Conservation (phyloP, 2,113 vertebrate species). For the Nyctibius bracteatus region DNA sequence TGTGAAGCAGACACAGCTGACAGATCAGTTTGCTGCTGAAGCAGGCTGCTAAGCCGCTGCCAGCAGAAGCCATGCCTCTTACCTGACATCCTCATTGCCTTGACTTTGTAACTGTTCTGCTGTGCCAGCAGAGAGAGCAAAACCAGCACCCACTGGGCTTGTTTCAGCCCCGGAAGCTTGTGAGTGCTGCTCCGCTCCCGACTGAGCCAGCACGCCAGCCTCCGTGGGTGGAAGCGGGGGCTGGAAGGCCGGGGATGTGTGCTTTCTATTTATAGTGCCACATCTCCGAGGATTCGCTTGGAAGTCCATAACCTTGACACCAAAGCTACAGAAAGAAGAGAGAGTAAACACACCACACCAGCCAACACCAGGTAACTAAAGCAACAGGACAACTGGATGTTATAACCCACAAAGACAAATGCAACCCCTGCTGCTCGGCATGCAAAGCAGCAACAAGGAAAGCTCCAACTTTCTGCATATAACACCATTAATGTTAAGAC, state of each 20-base stretch:
- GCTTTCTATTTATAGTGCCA: constrained; percentile 96
- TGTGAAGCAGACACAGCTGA: not conserved
- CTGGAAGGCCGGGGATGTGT: constrained; percentile 93
- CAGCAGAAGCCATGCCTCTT: constrained; percentile 69
- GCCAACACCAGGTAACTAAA: constrained; percentile 13
- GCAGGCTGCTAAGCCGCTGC: not conserved
- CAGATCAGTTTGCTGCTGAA: not conserved
- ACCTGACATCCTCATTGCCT: constrained; percentile 88
- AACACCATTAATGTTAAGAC: not conserved
- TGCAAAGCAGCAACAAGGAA: constrained; percentile 38
- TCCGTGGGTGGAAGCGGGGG: constrained; percentile 95
- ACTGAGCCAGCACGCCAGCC: constrained; percentile 72
- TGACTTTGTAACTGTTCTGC: constrained; percentile 79
- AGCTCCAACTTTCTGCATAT: not conserved
- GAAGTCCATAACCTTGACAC: constrained; percentile 94
- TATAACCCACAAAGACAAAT: not conserved
- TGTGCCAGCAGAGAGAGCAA: constrained; percentile 75
- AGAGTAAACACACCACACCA: constrained; percentile 72
- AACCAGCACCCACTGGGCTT: constrained; percentile 75
- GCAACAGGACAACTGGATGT: not conserved
- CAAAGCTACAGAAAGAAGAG: constrained; percentile 86
- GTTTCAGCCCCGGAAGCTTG: constrained; percentile 76
- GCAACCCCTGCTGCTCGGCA: constrained; percentile 32
- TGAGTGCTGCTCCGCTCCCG: constrained; percentile 71
- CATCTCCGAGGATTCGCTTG: constrained; percentile 83